Evolutionary conservation across 2,797 vertebrate species (phyloP).

Genomic region (Platyrinchus mystaceus): DNA sequence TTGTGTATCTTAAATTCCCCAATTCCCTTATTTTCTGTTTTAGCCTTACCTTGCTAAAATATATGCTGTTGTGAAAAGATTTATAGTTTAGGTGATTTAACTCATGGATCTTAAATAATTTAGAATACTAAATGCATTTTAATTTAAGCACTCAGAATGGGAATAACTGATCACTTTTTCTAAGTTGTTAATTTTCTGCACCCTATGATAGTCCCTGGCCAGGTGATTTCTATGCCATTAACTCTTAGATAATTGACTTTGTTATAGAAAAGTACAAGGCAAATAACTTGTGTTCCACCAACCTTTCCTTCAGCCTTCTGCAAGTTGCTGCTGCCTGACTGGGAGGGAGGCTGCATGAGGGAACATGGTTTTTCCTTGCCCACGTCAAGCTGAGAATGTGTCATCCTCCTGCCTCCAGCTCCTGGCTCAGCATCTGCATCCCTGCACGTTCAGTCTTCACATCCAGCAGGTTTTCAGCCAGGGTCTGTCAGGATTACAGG

Average conservation of each 20-base stretch:
- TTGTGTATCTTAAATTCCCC: neutral
- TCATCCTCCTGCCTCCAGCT: neutral
- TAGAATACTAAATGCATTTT: neutral
- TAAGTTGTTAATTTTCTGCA: neutral
- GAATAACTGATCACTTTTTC: neutral
- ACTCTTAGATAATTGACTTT: neutral
- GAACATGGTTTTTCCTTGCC: neutral
- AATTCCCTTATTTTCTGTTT: neutral
- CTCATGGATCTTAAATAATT: neutral
- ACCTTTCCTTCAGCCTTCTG: neutral
- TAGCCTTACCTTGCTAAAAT: neutral
- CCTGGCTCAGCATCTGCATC: neutral
- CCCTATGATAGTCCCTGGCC: neutral
- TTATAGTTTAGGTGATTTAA: neutral
- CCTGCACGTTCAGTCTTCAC: rapidly evolving
- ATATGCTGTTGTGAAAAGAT: neutral
- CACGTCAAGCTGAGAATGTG: neutral
- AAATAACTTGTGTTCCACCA: neutral
- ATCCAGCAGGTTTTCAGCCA: neutral
- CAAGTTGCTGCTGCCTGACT: neutral
- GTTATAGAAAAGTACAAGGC: neutral
- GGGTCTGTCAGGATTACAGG: neutral
- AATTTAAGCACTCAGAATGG: neutral
- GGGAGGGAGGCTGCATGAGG: neutral
- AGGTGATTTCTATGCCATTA: neutral